Evolutionary conservation across 2,888 invertebrate genomes (phyloP).

Genomic region (Leucozona laternaria): DNA sequence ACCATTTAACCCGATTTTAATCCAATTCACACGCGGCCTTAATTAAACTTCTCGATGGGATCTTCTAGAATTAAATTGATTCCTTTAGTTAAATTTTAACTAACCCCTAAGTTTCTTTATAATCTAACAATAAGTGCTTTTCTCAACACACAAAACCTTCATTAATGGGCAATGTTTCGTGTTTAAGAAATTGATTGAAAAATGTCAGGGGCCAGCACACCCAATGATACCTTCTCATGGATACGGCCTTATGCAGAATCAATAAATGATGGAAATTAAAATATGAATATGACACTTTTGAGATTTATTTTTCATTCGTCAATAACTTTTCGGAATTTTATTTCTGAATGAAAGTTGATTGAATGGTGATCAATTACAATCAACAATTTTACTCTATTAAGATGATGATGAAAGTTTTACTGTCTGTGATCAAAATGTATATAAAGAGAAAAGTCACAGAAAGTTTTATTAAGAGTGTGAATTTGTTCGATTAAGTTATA

Average conservation of each 20-base stretch:
- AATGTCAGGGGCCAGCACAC: neutral
- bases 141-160: no score
- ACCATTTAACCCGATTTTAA: no score
- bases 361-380: slow-evolving; percentile 12
- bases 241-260: neutral
- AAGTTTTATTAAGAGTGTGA: neutral
- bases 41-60: no score
- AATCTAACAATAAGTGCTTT: no score
- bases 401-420: neutral
- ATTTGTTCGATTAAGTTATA: no score
- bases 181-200: neutral
- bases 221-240: neutral
- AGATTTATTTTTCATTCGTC: no score
- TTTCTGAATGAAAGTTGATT: neutral
- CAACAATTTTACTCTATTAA: neutral
- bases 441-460: neutral
- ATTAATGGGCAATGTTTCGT: no score
- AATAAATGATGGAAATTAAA: neutral
- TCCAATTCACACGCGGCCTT: no score
- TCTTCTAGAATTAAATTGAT: no score
- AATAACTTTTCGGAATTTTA: no score
- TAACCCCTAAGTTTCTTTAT: no score
- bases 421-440: neutral
- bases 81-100: no score
- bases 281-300: neutral